Evolutionary conservation across 2,113 vertebrate genomes (phyloP).

Genomic region (Antennarius striatus): DNA sequence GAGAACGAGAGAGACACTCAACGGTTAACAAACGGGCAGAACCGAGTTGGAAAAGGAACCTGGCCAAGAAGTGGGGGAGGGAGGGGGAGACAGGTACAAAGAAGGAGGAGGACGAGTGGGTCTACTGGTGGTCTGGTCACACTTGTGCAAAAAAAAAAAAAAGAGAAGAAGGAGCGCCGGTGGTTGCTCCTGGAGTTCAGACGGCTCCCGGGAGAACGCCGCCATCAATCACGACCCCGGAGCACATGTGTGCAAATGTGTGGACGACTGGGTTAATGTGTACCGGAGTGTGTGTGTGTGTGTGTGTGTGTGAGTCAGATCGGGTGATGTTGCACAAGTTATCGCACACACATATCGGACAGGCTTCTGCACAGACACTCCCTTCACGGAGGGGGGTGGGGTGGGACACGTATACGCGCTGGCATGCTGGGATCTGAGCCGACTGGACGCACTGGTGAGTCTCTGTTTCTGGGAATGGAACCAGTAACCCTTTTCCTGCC

Average conservation of each 20-base stretch:
- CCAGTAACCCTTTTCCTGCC: slow-evolving; percentile 45
- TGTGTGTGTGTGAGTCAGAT: slow-evolving; percentile 46
- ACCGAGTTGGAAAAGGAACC: too few relatives aligned
- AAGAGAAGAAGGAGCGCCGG: not conserved
- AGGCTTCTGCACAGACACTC: slow-evolving; percentile 47
- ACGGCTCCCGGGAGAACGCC: not conserved
- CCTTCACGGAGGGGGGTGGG: slow-evolving; percentile 16
- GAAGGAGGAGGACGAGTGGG: too few relatives aligned
- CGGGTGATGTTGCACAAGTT: slow-evolving; percentile 22
- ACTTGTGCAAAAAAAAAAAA: too few relatives aligned
- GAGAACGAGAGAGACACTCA: too few relatives aligned
- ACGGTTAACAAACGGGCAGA: too few relatives aligned
- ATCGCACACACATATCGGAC: slow-evolving; percentile 9
- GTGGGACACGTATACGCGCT: slow-evolving; percentile 45
- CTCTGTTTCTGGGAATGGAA: slow-evolving; percentile 63
- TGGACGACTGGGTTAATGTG: slow-evolving; percentile 55
- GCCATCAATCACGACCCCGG: not conserved
- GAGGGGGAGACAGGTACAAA: too few relatives aligned
- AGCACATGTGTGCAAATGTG: not conserved
- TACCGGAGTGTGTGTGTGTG: slow-evolving; percentile 12
- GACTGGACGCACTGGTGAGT: slow-evolving; percentile 30
- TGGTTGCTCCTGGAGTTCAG: too few relatives aligned
- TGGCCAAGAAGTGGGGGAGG: too few relatives aligned
- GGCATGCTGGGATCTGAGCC: slow-evolving; percentile 30
- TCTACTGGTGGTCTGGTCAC: too few relatives aligned